These are phyloP conservation scores for Apamea epomidion DNA, from an alignment of 2,888 invertebrate species.

Conservation along the genomic window DNA sequence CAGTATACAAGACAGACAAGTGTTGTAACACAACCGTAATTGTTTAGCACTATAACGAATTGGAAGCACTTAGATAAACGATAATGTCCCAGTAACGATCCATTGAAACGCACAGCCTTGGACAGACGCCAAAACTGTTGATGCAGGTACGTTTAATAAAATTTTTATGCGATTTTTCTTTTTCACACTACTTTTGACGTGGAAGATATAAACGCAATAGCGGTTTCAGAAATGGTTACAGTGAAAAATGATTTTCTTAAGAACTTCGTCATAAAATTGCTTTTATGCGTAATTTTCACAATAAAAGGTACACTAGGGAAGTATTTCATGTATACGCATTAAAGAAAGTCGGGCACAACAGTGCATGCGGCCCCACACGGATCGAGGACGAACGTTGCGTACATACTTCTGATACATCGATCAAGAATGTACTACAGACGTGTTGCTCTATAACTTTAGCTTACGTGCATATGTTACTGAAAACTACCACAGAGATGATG, in stretches of 20 bases:
- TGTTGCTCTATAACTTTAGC: slow-evolving; percentile 73
- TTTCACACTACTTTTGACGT: slow-evolving; percentile 28
- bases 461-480: slow-evolving; percentile 68
- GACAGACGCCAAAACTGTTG: slow-evolving; percentile 77
- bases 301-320: slow-evolving; percentile 17
- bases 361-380: slow-evolving; percentile 59
- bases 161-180: slow-evolving; percentile 43
- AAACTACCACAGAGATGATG: slow-evolving; percentile 34
- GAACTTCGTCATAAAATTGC: background rate
- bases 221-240: background rate
- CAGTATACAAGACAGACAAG: slow-evolving; percentile 41
- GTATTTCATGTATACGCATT: slow-evolving; percentile 45
- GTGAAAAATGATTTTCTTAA: background rate
- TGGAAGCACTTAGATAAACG: slow-evolving; percentile 70
- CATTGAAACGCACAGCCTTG: slow-evolving; percentile 82
- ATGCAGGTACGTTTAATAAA: slow-evolving; percentile 72
- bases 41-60: slow-evolving; percentile 67
- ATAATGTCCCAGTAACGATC: slow-evolving; percentile 77
- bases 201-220: slow-evolving; percentile 7
- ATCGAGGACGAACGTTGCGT: slow-evolving; percentile 57
- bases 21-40: slow-evolving; percentile 62
- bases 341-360: slow-evolving; percentile 60
- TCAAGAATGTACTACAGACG: slow-evolving; percentile 75
- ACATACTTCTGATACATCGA: slow-evolving; percentile 74
- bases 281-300: background rate